A percentile compares a stretch with the other conserved stretches of the same genome.
Evolutionary conservation across 2,113 vertebrate species (phyloP).

Genomic region (Excalfactoria chinensis): DNA sequence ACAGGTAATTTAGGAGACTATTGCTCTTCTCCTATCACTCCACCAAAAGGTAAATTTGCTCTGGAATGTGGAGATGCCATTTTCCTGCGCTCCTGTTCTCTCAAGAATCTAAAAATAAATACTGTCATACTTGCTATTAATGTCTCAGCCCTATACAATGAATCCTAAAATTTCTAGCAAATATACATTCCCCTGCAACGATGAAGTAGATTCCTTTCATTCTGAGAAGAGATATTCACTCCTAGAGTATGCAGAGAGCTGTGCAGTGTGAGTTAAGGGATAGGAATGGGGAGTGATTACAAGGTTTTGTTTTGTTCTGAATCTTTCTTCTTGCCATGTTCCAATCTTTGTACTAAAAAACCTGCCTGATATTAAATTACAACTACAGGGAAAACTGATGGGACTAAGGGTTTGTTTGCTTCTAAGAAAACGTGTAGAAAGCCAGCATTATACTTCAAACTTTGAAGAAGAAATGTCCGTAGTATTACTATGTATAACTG

Average conservation of each 20-base stretch:
- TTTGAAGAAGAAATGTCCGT: constrained; percentile 26
- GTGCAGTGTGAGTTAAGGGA: not conserved
- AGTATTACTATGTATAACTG: constrained; percentile 8
- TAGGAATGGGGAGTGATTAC: not conserved
- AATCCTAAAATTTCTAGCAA: constrained; percentile 13
- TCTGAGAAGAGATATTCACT: constrained; percentile 20
- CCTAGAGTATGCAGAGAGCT: not conserved
- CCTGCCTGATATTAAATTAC: constrained; percentile 44
- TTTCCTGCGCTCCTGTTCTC: not conserved
- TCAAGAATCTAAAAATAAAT: not conserved
- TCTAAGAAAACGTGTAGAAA: constrained; percentile 1
- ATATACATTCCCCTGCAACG: not conserved
- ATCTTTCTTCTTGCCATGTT: not conserved
- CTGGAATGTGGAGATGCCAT: constrained; percentile 4
- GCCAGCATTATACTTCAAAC: constrained; percentile 15
- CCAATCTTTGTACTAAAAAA: constrained; percentile 43
- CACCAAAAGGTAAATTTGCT: constrained; percentile 30
- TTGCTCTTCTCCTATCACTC: not conserved
- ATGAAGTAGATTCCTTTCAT: constrained; percentile 8
- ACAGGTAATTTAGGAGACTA: constrained; percentile 53
- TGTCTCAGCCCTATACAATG: not conserved
- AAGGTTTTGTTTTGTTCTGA: constrained; percentile 44
- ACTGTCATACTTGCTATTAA: not conserved
- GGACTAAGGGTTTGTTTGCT: not conserved
- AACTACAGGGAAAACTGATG: not conserved